Evolutionary conservation across 2,888 invertebrate species (phyloP), one percentile per base, ranked within the genome.

Genomic region (Drosophila meridionalis): DNA sequence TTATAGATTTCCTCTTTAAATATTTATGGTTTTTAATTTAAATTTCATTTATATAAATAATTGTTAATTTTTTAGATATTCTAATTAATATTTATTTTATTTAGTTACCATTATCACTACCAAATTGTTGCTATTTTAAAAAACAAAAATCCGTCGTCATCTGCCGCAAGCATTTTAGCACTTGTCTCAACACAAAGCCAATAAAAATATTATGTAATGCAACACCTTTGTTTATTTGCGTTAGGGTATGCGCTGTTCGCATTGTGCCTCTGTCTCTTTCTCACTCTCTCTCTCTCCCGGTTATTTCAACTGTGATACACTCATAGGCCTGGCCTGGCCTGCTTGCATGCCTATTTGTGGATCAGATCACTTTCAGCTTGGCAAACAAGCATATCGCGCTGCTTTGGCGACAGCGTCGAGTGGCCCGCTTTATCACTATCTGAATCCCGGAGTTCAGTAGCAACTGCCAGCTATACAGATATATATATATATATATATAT

Each of bases 351-450:
- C 28, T 67, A 76, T 80, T 76, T 89, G 76, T 78, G 68, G 69
- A 89, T 89, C 82, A 76, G 77, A 80, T 82, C 76, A 88, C 79
- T 88, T 85, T 76, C 80, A 82, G 78, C 76, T 80, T 50, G 73
- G 40, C 82, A 89, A 83, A 86, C 76, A 87, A 67, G 57, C 71
- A 76, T 82, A 87, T 79, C 75, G 61, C 69, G 34, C 60, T 42
- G 45, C 47, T 36, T 69, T 34, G 61, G 59, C 73, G 55, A 66
- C 71, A 65, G 62, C 62, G 59, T 57, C 73, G 53, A 65, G 64
- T 79, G 80, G 38, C 48, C 45, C 42, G 59, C 58, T 58, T 80
- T 78, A 76, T 80, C 72, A 78, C 55, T 58, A 59, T 57, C 62
- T 72, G 75, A 70, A 69, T 65, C 68, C 72, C 80, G 68, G 76